Base-by-base conservation (phyloP, 2,888 invertebrate species). In the Eledona agricola region DNA sequence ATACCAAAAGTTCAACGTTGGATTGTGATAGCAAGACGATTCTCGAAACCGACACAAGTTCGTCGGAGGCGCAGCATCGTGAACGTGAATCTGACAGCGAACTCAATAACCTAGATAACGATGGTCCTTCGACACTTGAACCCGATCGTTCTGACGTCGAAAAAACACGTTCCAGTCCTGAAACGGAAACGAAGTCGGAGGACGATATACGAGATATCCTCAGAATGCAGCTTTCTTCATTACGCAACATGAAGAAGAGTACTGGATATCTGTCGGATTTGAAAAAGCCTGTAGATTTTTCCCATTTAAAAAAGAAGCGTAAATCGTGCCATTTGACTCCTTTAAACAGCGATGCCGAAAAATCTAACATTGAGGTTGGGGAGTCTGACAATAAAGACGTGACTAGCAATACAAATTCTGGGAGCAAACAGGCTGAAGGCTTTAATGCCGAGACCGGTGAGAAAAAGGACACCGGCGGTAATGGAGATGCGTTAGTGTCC, bases 181-280 rank as follows among this genome's bases (percentile, higher is more conserved):
- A 25, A 4, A 20, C 11, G 5, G 6, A 25, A 4, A 28, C 34
- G 3, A 25, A 40, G 17, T 49, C 45, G 4, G 52, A 31, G 29
- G 65, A 70, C 32, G 63, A 67, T 42, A 57, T 71, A 15, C 31
- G 69, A 26, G 60, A 68, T 37, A 66, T 59, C 38, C 50, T 71
- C 20, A 65, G 60, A 47, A 34, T 66, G 28, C 71, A 71, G 40
- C 50, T 71, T 11, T 59, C 47, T 31, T 62, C 54, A 13, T 57
- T 71, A 16, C 50, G 71, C 37, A 68, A 58, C 22, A 60, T 59
- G 35, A 71, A 67, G 38, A 69, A 63, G 50, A 47, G 34, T 5
- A 37, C 15, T 9, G 16, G n/a, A 4, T 35, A 31, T 43, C 9
- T 49, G n/a, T 15, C 55, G 5, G 51, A 37, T 7, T 17, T 55